Base-by-base conservation (phyloP, 2,888 invertebrate genomes). In the Megastigmus dorsalis region DNA sequence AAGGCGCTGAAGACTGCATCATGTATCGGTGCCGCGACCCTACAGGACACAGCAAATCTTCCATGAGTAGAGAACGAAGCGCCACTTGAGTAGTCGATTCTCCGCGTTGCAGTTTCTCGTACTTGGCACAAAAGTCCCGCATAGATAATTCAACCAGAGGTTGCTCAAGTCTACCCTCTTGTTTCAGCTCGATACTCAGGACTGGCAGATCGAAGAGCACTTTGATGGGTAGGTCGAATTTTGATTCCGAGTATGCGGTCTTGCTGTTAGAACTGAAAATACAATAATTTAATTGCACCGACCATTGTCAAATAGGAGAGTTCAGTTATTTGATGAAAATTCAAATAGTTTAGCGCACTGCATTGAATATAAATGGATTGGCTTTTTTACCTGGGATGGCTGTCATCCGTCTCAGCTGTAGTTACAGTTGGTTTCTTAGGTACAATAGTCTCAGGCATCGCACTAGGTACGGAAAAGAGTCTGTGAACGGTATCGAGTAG, bases 101-200 rank as follows among this genome's bases (percentile, higher is more conserved):
- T 81, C 91, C 91, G 23, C 89, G 89, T 77, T 92, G 92, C 71
- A 91, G 89, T 79, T 92, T 92, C 77, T 93, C 93, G 84, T 94
- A 95, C 59, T 92, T 92, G 62, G 96, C 92, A 48, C 92, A 90
- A 83, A 97, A 95, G 84, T 97, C 95, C 48, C 94, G 90, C 88
- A 97, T 95, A 0, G 94, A 94, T 13, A 97, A 90, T 84, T 95
- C 94, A 10, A 97, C 96, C n/a, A 97, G 88, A 28, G 94, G 93
- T 81, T 93, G 92, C 6, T 80, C 78, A 83, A 95, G 94, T 23
- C 92, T 92, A 36, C 88, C 89, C 84, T 93, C 94, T 63, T 94
- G 94, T 76, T 93, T 92, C 28, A 96, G 88, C 84, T 95, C 93
- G 63, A 96, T 92, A 74, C 93, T 93, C 79, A 95, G 91, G 26